These are phyloP conservation scores for Pelochelys cantorii DNA, from an alignment of 2,797 vertebrate genomes.

Conservation along the genomic window DNA sequence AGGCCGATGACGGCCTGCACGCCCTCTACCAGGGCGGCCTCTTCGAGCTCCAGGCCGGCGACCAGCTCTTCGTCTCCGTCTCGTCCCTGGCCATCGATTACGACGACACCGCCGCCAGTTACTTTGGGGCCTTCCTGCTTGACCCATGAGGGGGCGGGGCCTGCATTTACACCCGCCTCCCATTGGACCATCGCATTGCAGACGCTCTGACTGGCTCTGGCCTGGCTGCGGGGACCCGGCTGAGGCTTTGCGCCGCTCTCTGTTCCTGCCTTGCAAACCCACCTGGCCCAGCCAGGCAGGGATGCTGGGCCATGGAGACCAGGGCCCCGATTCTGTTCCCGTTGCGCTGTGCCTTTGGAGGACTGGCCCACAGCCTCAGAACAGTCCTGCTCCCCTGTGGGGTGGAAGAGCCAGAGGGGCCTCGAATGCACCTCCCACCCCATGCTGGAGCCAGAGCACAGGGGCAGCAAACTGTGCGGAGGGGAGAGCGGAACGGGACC, in stretches of 20 bases:
- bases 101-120: slow-evolving; percentile 86
- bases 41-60: slow-evolving; percentile 89
- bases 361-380: background rate
- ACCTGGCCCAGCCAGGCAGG: background rate
- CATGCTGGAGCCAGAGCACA: background rate
- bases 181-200: no score
- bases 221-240: background rate
- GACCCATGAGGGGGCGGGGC: slow-evolving; percentile 80
- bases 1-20: slow-evolving; percentile 90
- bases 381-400: background rate
- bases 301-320: background rate
- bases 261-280: background rate
- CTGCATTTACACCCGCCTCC: background rate
- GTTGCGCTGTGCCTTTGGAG: background rate
- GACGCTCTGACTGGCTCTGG: background rate
- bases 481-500: no score
- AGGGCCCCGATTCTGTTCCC: background rate
- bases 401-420: background rate
- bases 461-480: background rate
- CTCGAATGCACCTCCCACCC: background rate
- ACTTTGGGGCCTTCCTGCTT: slow-evolving; percentile 90
- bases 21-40: slow-evolving; percentile 92
- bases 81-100: slow-evolving; percentile 87
- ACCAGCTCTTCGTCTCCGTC: slow-evolving; percentile 91
- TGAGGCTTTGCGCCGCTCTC: background rate